Percentiles rank a stretch among this genome's conserved stretches.
phyloP scores from a whole-genome alignment of 1,140 invertebrate genomes.

The Danaus melanippus region DNA sequence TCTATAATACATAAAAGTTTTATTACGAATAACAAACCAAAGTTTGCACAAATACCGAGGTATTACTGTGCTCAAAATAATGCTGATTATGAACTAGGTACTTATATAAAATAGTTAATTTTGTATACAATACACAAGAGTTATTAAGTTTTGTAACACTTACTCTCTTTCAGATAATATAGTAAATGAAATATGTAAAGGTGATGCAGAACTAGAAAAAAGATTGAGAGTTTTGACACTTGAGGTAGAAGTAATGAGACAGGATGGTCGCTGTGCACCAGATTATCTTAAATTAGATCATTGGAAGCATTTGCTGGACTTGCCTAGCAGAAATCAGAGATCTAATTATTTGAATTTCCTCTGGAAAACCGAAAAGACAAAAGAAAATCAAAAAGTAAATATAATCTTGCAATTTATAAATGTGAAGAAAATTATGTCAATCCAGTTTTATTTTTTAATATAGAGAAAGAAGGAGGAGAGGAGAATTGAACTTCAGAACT shows the following conservation, averaged over 20 bases:
- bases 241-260: conserved; percentile 74
- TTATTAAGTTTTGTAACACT: too few species aligned
- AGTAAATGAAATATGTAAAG: conserved; percentile 42
- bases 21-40: background rate
- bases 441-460: conserved; percentile 16
- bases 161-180: conserved; percentile 35
- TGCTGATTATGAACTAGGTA: conserved; percentile 17
- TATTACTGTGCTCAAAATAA: conserved; percentile 5
- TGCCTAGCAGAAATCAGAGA: conserved; percentile 65
- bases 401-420: background rate
- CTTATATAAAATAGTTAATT: background rate
- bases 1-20: too few species aligned
- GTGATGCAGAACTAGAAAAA: conserved; percentile 53
- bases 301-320: conserved; percentile 74
- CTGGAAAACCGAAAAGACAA: conserved; percentile 76
- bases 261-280: conserved; percentile 73
- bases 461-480: conserved; percentile 52
- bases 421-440: background rate
- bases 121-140: too few species aligned
- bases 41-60: background rate
- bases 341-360: conserved; percentile 76
- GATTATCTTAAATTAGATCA: conserved; percentile 60
- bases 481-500: conserved; percentile 44
- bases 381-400: conserved; percentile 50
- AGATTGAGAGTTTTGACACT: conserved; percentile 69